phyloP scores from a whole-genome alignment of 2,797 vertebrate species.

The Decapterus maruadsi region DNA sequence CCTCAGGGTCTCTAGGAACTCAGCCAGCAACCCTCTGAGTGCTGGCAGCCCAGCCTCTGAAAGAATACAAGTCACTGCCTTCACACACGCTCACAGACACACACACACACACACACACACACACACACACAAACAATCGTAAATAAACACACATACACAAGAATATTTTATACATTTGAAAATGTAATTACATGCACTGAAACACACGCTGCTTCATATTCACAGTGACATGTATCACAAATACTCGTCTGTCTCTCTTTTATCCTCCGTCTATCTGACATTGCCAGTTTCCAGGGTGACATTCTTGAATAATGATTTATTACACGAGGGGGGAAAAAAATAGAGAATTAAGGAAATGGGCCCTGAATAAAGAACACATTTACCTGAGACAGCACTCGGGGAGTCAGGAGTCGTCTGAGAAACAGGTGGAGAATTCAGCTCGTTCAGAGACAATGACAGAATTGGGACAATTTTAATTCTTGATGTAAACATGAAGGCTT shows the following conservation, averaged over 20 bases:
- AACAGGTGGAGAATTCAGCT: constrained; percentile 38
- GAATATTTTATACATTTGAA: constrained; percentile 19
- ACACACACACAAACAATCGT: constrained; percentile 1
- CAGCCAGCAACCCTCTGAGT: constrained; percentile 72
- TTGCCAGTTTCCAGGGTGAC: constrained; percentile 63
- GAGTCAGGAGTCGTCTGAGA: constrained; percentile 35
- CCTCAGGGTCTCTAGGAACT: constrained; percentile 73
- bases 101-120: constrained; percentile 5
- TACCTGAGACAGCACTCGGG: constrained; percentile 28
- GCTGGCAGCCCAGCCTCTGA: constrained; percentile 55
- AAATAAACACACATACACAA: constrained; percentile 13
- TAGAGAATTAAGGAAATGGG: constrained; percentile 29
- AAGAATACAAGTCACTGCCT: constrained; percentile 31
- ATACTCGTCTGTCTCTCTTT: constrained; percentile 7
- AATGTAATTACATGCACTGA: background rate
- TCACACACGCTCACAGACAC: constrained; percentile 20
- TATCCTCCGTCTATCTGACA: constrained; percentile 34
- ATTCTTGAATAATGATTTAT: constrained; percentile 73
- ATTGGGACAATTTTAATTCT: constrained; percentile 10
- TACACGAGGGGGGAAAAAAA: constrained; percentile 16
- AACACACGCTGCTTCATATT: background rate
- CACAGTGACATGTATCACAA: constrained; percentile 34
- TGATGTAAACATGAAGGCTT: constrained; percentile 13
- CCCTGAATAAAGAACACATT: constrained; percentile 53
- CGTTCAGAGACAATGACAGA: constrained; percentile 18